Conservation (phyloP, 2,797 vertebrate genomes). For the Schizopygopsis pylzovi region DNA sequence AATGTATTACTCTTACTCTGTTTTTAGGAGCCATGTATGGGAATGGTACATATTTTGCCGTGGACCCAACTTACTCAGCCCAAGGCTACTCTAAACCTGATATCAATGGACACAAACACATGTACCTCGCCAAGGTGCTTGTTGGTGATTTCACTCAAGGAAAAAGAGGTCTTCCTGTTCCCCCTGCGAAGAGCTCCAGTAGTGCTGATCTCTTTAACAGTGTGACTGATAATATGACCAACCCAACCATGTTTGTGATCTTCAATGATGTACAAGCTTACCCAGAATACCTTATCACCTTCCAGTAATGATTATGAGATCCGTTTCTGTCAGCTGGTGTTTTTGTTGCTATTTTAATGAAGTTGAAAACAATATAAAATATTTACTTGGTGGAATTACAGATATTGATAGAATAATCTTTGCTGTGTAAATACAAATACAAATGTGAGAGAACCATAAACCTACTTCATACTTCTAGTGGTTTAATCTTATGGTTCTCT, state of each 20-base stretch:
- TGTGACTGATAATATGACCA: conserved; percentile 40
- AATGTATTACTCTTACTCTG: neutral
- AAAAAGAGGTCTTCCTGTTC: conserved; percentile 7
- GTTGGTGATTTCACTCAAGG: conserved; percentile 71
- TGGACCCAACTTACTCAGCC: conserved; percentile 67
- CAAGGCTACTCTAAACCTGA: conserved; percentile 59
- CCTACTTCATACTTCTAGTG: neutral
- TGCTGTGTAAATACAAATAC: neutral
- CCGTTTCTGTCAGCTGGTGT: no score
- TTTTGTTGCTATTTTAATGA: neutral
- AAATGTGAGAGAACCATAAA: neutral
- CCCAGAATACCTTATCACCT: conserved; percentile 76
- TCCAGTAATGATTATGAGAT: conserved; percentile 29
- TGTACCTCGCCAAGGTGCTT: conserved; percentile 75
- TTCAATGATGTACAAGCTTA: conserved; percentile 68
- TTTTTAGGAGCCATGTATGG: neutral
- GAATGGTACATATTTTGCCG: conserved; percentile 76
- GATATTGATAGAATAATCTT: neutral
- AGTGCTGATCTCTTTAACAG: conserved; percentile 73
- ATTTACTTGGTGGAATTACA: neutral
- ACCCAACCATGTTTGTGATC: conserved; percentile 65
- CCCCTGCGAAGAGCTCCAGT: conserved; percentile 59
- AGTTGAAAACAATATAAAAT: neutral
- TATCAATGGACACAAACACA: conserved; percentile 22
- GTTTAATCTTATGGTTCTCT: neutral